Evolutionary conservation across 1,140 invertebrate genomes (phyloP).

Genomic region (Anagrus nilaparvatae): DNA sequence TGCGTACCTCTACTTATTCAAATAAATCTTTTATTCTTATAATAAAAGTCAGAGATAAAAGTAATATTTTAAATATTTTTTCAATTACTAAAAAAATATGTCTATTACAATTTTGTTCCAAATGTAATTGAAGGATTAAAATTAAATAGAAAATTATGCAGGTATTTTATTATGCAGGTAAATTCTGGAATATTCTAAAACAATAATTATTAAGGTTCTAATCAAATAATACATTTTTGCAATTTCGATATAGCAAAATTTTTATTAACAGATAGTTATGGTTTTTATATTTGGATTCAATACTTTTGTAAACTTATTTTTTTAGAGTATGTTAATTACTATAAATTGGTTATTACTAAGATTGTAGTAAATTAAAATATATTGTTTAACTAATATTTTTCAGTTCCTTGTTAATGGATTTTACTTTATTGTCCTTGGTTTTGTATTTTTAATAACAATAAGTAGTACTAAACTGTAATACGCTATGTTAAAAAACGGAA

Average conservation of each 20-base stretch:
- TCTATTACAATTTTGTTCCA: too few relatives aligned
- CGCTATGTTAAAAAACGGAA: conserved; percentile 18
- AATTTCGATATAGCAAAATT: conserved; percentile 77
- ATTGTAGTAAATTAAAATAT: not conserved
- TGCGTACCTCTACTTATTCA: too few relatives aligned
- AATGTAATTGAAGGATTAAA: too few relatives aligned
- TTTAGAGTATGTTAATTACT: conserved; percentile 69
- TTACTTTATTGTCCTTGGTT: conserved; percentile 46
- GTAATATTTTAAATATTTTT: too few relatives aligned
- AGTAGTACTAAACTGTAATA: conserved; percentile 24
- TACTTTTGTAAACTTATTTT: conserved; percentile 66
- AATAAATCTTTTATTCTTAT: too few relatives aligned
- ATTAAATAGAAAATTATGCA: too few relatives aligned
- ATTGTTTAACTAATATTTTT: conserved; percentile 23
- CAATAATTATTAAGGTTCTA: conserved; percentile 5
- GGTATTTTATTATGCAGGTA: too few relatives aligned
- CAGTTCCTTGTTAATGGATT: conserved; percentile 54
- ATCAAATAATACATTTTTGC: conserved; percentile 21
- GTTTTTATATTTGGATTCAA: conserved; percentile 85
- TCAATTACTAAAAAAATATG: too few relatives aligned
- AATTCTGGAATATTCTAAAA: conserved; percentile 7
- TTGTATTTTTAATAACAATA: conserved; percentile 38
- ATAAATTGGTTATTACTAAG: conserved; percentile 32
- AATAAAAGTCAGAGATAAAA: too few relatives aligned
- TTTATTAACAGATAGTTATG: conserved; percentile 73